Evolutionary conservation across 2,797 vertebrate genomes (phyloP), one percentile per base, ranked within the genome.

Genomic region (Todus mexicanus): DNA sequence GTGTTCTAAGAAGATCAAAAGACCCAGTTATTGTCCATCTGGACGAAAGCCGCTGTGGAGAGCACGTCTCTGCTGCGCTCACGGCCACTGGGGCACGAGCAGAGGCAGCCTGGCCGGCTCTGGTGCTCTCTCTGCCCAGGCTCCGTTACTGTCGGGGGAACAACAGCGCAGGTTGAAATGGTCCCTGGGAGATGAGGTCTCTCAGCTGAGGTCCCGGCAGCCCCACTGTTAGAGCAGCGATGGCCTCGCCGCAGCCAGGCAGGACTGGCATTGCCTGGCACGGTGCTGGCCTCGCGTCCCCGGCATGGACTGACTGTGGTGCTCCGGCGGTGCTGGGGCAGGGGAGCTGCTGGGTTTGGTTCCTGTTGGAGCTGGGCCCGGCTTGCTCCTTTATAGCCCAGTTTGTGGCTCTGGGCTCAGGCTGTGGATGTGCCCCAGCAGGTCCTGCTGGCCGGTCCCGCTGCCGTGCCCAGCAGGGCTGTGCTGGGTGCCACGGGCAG

Each of bases 171-270:
- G 73, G 11, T 37, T 10, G 37, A 15, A 11, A 1, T 4, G 21
- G 9, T 19, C 50, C 31, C 45, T 17, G 64, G 3, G 2, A 17
- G 26, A 9, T 2, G 21, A 72, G 45, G 15, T 47, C 17, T 27
- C 45, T 45, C 20, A 21, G 53, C 57, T 54, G 81, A 56, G 89
- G 47, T 57, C 35, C 51, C 31, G 47, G 68, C 43, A 70, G 25
- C 35, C 56, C 71, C 1, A 0, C 25, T 25, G 0, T 31, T 23
- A 27, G 78, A 11, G 37, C 88, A 70, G 84, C 1, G 6, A 45
- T 14, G 1, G 2, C 76, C 31, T 70, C 1, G 0, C 7, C 35
- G 48, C 33, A 53, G 59, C 68, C 64, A 12, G 25, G 31, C 4
- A 7, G 71, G 40, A 2, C 71, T 61, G 69, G 42, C 18, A 1